phyloP scores from a whole-genome alignment of 2,888 invertebrate genomes.

The Danaus chrysippus region DNA sequence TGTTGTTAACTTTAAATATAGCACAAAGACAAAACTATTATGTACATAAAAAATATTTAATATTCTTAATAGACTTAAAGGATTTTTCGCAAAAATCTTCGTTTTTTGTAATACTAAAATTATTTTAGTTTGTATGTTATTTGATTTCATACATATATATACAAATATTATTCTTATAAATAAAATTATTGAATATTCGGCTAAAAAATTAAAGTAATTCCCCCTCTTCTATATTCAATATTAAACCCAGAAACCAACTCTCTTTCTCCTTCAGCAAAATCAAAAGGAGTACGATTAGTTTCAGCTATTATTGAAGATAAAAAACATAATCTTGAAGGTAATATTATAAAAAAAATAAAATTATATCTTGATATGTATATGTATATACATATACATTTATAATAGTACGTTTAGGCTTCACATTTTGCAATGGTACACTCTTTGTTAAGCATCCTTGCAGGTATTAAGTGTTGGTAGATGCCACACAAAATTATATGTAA shows the following conservation, averaged over 20 bases:
- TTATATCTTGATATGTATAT: slow-evolving; percentile 65
- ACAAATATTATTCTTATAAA: slow-evolving; percentile 82
- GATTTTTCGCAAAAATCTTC: too few relatives aligned
- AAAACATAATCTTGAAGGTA: slow-evolving; percentile 78
- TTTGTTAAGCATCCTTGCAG: too few relatives aligned
- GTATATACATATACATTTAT: slow-evolving; percentile 71
- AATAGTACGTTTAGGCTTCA: too few relatives aligned
- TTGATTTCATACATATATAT: slow-evolving; percentile 5
- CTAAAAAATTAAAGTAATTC: slow-evolving; percentile 86
- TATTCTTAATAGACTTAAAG: too few relatives aligned
- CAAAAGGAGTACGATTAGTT: slow-evolving; percentile 87
- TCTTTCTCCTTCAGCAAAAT: slow-evolving; percentile 89
- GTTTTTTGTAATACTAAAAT: too few relatives aligned
- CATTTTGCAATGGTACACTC: too few relatives aligned
- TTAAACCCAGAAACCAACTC: slow-evolving; percentile 83
- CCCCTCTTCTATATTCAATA: slow-evolving; percentile 85
- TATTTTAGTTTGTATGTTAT: too few relatives aligned
- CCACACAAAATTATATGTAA: too few relatives aligned
- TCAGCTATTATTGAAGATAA: slow-evolving; percentile 82
- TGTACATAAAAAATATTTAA: too few relatives aligned
- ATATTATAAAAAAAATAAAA: slow-evolving; percentile 76
- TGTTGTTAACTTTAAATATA: too few relatives aligned
- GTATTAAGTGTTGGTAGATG: too few relatives aligned
- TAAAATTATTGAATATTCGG: slow-evolving; percentile 84
- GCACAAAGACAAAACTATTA: too few relatives aligned